Percentiles rank a stretch among this genome's conserved stretches.
Evolutionary conservation across 2,113 vertebrate genomes (phyloP).

Genomic region (Gopherus flavomarginatus): DNA sequence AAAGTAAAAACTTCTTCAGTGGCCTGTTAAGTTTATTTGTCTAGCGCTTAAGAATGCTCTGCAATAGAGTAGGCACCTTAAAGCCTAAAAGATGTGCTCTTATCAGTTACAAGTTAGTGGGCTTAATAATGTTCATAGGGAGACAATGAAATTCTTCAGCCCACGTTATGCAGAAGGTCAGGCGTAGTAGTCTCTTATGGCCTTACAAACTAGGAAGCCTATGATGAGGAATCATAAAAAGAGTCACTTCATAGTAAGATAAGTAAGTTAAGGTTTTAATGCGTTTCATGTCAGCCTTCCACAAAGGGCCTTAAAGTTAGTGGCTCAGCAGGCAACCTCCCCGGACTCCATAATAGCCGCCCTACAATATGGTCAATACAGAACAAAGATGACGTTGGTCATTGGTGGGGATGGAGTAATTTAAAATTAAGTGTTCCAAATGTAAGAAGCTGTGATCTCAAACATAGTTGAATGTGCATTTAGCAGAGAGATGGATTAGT

Average conservation of each 20-base stretch:
- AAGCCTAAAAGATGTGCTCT: background rate
- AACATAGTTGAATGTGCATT: background rate
- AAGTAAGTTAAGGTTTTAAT: background rate
- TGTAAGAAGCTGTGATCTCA: background rate
- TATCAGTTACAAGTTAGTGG: background rate
- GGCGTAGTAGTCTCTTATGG: rapidly evolving
- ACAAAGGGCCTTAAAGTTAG: background rate
- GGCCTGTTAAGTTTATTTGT: background rate
- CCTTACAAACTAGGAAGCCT: background rate
- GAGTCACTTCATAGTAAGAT: background rate
- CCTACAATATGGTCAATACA: too few species aligned
- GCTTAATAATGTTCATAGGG: background rate
- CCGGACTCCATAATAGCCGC: background rate
- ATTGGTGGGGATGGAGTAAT: background rate
- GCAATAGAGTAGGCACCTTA: background rate
- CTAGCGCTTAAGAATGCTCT: background rate
- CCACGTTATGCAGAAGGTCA: background rate
- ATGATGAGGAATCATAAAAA: rapidly evolving
- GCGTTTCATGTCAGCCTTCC: background rate
- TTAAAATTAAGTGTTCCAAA: background rate
- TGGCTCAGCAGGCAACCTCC: background rate
- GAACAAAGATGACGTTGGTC: background rate
- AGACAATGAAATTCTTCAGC: background rate
- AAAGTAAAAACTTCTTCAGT: background rate
- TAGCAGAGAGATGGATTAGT: background rate